Evolutionary conservation across 2,888 invertebrate species (phyloP), one percentile per base, ranked within the genome.

Genomic region (Megalurothrips usitatus): DNA sequence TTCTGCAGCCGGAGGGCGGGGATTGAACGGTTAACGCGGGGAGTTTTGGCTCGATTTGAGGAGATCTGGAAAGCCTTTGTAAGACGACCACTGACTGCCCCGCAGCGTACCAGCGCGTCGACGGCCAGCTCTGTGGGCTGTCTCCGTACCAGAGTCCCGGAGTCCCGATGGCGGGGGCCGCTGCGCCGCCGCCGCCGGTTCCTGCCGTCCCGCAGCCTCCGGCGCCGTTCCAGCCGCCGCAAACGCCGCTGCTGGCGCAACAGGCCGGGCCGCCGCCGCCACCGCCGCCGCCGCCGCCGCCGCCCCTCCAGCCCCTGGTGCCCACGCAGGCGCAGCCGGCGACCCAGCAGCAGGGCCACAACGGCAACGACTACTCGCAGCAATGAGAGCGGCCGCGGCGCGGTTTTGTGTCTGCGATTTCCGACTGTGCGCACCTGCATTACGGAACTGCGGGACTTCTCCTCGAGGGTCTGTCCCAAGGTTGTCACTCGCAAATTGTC

Each of bases 21-120:
- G n/a, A n/a, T n/a, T n/a, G n/a, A n/a, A n/a, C n/a, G n/a, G n/a
- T n/a, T n/a, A n/a, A n/a, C n/a, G n/a, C n/a, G n/a, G n/a, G n/a
- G n/a, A n/a, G n/a, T n/a, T n/a, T n/a, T n/a, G n/a, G n/a, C n/a
- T n/a, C n/a, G n/a, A n/a, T n/a, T n/a, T n/a, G n/a, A n/a, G n/a
- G n/a, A n/a, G n/a, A n/a, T n/a, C n/a, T n/a, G n/a, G n/a, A n/a
- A n/a, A n/a, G n/a, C n/a, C n/a, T n/a, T n/a, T n/a, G n/a, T n/a
- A n/a, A n/a, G n/a, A n/a, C n/a, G n/a, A n/a, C n/a, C n/a, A n/a
- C n/a, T 58, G 58, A 19, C 17, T 58, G 0, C 23, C 12, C 26
- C 26, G 26, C 68, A 75, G 68, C 68, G 68, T 75, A 75, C 68
- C 68, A 75, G 68, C 68, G 26, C 23, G 26, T 75, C 23, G 68